Conservation (phyloP, 1,140 invertebrate genomes). For the Bilobella aurantiaca region DNA sequence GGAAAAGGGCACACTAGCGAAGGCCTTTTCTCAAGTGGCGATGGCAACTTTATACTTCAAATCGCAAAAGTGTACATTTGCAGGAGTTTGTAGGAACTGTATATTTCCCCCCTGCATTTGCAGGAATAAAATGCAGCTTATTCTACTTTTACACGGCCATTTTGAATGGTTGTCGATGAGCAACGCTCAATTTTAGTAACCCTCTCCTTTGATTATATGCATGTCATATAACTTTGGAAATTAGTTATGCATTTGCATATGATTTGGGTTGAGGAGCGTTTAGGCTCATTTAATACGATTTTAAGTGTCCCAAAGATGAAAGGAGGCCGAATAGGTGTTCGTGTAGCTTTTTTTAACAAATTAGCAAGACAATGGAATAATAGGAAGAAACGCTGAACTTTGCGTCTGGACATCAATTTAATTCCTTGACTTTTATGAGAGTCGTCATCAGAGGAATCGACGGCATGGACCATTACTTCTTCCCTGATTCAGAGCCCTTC, state of each 20-base stretch:
- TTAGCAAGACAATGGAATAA: constrained; percentile 1
- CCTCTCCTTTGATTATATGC: neutral
- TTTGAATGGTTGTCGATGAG: neutral
- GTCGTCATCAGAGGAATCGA: neutral
- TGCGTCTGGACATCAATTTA: neutral
- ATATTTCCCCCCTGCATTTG: too few species aligned
- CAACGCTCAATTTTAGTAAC: neutral
- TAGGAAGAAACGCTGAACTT: constrained; percentile 1
- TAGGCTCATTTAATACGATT: constrained; percentile 6
- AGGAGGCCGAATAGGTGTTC: too few species aligned
- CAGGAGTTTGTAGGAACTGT: too few species aligned
- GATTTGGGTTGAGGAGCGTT: neutral
- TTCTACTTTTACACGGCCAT: too few species aligned
- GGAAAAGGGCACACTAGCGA: too few species aligned
- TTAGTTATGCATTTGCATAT: neutral
- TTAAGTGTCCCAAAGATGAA: too few species aligned
- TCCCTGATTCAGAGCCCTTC: neutral
- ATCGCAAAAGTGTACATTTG: too few species aligned
- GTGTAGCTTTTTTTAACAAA: neutral
- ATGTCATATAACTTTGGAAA: neutral
- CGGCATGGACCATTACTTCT: neutral
- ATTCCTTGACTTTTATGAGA: constrained; percentile 7
- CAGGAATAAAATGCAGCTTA: too few species aligned
- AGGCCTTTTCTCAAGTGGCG: too few species aligned
- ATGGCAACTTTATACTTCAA: too few species aligned